A percentile compares a stretch with the other conserved stretches of the same genome.
phyloP scores from a whole-genome alignment of 2,797 vertebrate species.

The Anabacerthia variegaticeps region DNA sequence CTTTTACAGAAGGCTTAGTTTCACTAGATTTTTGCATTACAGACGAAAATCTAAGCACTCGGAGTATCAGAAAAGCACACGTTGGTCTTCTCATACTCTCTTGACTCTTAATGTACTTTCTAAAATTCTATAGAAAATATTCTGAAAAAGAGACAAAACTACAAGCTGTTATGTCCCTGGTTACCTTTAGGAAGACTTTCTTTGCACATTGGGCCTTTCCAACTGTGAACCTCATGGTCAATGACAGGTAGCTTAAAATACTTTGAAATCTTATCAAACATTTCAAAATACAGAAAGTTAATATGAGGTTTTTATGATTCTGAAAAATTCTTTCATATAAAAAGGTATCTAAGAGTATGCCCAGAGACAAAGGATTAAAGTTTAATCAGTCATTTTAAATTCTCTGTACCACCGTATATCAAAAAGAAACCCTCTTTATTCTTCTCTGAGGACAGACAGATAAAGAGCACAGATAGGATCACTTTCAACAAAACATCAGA shows the following conservation, averaged over 20 bases:
- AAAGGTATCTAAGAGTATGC: constrained; percentile 13
- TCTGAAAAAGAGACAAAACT: not conserved
- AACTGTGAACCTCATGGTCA: constrained; percentile 4
- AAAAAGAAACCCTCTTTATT: constrained; percentile 38
- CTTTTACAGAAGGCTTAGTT: not conserved
- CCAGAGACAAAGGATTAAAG: constrained; percentile 21
- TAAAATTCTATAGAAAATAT: not conserved
- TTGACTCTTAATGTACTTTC: not conserved
- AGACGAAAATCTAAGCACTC: not conserved
- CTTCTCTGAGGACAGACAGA: constrained; percentile 34
- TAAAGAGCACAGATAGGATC: constrained; percentile 40
- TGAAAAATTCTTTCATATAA: constrained; percentile 47
- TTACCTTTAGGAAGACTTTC: not conserved
- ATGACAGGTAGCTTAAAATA: constrained; percentile 32
- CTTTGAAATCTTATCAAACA: constrained; percentile 56
- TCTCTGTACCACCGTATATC: constrained; percentile 31
- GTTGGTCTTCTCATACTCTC: not conserved
- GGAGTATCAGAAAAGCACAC: not conserved
- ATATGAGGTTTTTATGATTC: constrained; percentile 22
- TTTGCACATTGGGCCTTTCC: constrained; percentile 12
- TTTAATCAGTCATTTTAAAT: constrained; percentile 63
- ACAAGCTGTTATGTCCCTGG: not conserved
- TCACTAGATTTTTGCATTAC: not conserved
- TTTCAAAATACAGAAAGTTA: constrained; percentile 48
- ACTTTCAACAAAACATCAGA: constrained; percentile 43